Percentiles rank a stretch among this genome's conserved stretches.
These are phyloP conservation scores for Chiloscyllium plagiosum DNA, from an alignment of 2,113 vertebrate genomes.

Conservation along the genomic window DNA sequence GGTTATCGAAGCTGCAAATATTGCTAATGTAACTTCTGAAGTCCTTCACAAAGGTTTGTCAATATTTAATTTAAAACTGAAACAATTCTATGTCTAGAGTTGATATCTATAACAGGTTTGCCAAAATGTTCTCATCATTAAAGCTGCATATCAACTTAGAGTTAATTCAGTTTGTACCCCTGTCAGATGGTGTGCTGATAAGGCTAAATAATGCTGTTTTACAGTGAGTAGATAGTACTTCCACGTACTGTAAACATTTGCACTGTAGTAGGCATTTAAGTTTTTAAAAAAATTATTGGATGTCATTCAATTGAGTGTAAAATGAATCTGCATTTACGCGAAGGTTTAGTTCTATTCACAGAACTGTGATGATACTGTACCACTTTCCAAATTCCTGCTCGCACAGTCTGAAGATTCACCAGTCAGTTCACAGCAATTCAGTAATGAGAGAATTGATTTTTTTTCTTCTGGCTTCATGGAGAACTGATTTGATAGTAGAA, in stretches of 20 bases:
- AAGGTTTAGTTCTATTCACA: not conserved
- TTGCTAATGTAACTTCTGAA: not conserved
- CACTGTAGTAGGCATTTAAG: constrained; percentile 3
- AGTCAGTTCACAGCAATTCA: constrained; percentile 30
- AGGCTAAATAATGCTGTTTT: constrained; percentile 24
- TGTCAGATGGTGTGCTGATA: constrained; percentile 5
- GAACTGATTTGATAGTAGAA: constrained; percentile 37
- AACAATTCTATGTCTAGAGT: not conserved
- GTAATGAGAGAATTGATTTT: constrained; percentile 37
- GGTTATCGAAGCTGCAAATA: not conserved
- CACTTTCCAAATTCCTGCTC: constrained; percentile 25
- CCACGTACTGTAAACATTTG: not conserved
- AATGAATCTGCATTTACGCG: constrained; percentile 21
- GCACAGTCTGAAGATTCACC: constrained; percentile 12
- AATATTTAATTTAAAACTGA: not conserved
- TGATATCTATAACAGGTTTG: not conserved
- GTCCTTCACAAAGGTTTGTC: not conserved
- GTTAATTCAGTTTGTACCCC: constrained; percentile 12
- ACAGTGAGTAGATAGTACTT: not conserved
- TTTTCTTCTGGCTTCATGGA: constrained; percentile 36
- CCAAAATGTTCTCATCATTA: not conserved
- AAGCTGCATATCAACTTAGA: constrained; percentile 15
- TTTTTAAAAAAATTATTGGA: not conserved
- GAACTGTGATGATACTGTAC: not conserved
- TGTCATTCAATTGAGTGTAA: constrained; percentile 2